These are phyloP conservation scores for Onychorhynchus coronatus DNA, from an alignment of 2,113 vertebrate species.

Conservation along the genomic window DNA sequence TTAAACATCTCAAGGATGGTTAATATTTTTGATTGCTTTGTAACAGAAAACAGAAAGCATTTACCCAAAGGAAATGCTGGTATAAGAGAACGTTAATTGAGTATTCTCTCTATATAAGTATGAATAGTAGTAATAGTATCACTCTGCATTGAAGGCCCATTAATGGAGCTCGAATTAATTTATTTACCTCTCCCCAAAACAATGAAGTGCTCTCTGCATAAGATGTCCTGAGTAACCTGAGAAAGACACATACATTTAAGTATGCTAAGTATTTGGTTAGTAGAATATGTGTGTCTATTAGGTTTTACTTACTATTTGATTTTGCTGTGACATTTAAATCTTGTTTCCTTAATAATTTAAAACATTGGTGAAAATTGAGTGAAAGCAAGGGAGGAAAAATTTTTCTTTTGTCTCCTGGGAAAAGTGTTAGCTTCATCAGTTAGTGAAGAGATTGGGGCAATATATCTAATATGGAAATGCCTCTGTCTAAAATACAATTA, in stretches of 20 bases:
- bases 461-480: neutral
- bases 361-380: neutral
- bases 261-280: neutral
- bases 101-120: neutral
- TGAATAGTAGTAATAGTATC: neutral
- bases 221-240: neutral
- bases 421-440: neutral
- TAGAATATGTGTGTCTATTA: neutral
- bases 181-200: neutral
- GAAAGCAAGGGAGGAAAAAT: neutral
- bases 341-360: neutral
- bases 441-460: neutral
- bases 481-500: neutral
- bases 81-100: neutral
- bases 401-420: neutral
- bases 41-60: neutral
- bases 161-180: neutral
- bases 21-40: neutral
- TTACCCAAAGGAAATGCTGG: constrained; percentile 1
- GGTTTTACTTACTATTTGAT: neutral
- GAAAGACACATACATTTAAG: neutral
- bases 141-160: neutral
- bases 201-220: neutral
- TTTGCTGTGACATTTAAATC: neutral
- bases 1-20: neutral